Percentiles rank a stretch among this genome's conserved stretches.
These are phyloP conservation scores for Dryadula phaetusa DNA, from an alignment of 2,888 invertebrate genomes.

Conservation along the genomic window DNA sequence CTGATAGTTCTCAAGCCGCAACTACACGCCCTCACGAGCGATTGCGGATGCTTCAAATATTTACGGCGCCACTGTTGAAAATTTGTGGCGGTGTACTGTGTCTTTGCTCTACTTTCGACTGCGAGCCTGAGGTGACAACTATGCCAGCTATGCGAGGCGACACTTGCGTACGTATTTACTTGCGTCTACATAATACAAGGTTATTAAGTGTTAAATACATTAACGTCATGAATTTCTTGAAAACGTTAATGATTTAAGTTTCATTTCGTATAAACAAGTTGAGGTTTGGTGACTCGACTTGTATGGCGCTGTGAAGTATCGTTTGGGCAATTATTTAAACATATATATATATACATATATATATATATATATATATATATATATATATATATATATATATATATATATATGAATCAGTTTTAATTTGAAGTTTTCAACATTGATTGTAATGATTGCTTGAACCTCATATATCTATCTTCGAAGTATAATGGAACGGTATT, in stretches of 20 bases:
- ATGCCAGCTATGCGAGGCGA: conserved; percentile 7
- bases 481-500: too few species aligned
- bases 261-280: neutral
- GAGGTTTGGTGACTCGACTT: neutral
- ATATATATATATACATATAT: too few species aligned
- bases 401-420: too few species aligned
- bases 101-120: conserved; percentile 12
- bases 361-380: too few species aligned
- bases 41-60: conserved; percentile 36
- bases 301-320: neutral
- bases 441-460: too few species aligned
- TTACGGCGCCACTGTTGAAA: conserved; percentile 22
- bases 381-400: too few species aligned
- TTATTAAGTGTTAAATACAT: neutral
- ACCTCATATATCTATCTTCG: too few species aligned
- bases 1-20: neutral
- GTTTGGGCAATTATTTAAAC: too few species aligned
- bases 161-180: neutral
- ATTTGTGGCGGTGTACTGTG: conserved; percentile 23
- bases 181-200: neutral
- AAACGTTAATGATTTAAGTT: neutral
- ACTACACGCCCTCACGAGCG: conserved; percentile 24
- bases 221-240: neutral
- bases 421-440: too few species aligned
- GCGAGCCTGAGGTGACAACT: conserved; percentile 16